Conservation (phyloP, 1,140 invertebrate species). For the Anagrus nilaparvatae region DNA sequence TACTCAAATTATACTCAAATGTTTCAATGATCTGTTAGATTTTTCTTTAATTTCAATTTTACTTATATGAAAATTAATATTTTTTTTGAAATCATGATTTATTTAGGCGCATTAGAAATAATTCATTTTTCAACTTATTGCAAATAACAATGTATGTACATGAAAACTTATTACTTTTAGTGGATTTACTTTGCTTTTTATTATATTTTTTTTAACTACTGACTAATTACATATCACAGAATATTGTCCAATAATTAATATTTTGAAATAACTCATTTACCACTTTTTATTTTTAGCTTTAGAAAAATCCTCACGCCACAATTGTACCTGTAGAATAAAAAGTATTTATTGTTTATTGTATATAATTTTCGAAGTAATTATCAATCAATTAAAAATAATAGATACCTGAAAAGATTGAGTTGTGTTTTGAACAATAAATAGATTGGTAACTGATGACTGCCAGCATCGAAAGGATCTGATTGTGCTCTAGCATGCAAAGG, state of each 20-base stretch:
- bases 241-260: slow-evolving; percentile 16
- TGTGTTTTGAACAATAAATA: slow-evolving; percentile 39
- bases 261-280: slow-evolving; percentile 13
- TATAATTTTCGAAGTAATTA: neutral
- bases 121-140: too few relatives aligned
- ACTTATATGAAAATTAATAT: too few relatives aligned
- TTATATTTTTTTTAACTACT: slow-evolving; percentile 16
- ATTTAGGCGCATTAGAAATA: too few relatives aligned
- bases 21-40: too few relatives aligned
- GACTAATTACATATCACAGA: slow-evolving; percentile 17
- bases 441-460: slow-evolving; percentile 39
- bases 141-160: too few relatives aligned
- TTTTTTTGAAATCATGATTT: too few relatives aligned
- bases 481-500: slow-evolving; percentile 52
- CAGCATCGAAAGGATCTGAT: slow-evolving; percentile 75
- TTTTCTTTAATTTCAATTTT: too few relatives aligned
- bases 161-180: too few relatives aligned
- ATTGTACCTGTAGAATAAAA: slow-evolving; percentile 49
- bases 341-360: neutral
- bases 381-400: neutral
- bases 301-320: slow-evolving; percentile 44
- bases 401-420: slow-evolving; percentile 49
- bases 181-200: too few relatives aligned
- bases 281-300: slow-evolving; percentile 7
- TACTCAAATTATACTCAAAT: too few relatives aligned